These are phyloP conservation scores for Microctenopoma stevenorrisi DNA, from an alignment of 2,797 vertebrate genomes.

Conservation along the genomic window DNA sequence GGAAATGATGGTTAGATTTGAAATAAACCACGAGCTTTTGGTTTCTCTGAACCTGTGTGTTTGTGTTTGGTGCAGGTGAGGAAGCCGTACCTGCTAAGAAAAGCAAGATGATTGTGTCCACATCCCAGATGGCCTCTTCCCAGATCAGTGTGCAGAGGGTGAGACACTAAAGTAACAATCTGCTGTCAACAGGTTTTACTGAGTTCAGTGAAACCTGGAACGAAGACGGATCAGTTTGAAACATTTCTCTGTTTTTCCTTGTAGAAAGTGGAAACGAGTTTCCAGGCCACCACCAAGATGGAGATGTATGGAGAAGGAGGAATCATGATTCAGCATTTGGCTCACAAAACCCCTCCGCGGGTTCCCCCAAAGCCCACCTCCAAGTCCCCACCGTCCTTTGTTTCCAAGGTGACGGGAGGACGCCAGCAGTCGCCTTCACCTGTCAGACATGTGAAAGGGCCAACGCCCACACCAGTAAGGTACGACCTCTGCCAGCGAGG, in stretches of 20 bases:
- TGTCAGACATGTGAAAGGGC: conserved; percentile 94
- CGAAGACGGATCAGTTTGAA: not conserved
- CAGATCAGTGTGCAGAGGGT: conserved; percentile 93
- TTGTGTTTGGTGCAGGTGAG: conserved; percentile 75
- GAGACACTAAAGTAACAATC: conserved; percentile 3
- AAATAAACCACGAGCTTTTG: too few relatives aligned
- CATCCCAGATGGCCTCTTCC: conserved; percentile 89
- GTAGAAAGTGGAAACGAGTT: conserved; percentile 69
- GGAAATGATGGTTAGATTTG: too few relatives aligned
- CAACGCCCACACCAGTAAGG: conserved; percentile 84
- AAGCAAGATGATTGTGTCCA: conserved; percentile 93
- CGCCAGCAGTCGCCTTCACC: conserved; percentile 96
- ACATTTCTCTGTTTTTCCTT: not conserved
- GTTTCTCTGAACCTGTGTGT: too few relatives aligned
- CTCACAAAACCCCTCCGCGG: conserved; percentile 95
- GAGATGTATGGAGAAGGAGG: conserved; percentile 88
- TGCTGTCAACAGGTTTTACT: too few relatives aligned
- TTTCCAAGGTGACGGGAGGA: conserved; percentile 86
- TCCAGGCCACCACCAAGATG: conserved; percentile 72
- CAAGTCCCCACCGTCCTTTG: conserved; percentile 88
- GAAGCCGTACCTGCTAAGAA: conserved; percentile 96
- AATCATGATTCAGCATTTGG: conserved; percentile 86
- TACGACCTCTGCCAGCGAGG: not conserved
- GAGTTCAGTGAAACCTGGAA: too few relatives aligned
- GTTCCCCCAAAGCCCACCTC: conserved; percentile 94